Conservation (phyloP, 2,888 invertebrate species). For the Nemotelus nigrinus region DNA sequence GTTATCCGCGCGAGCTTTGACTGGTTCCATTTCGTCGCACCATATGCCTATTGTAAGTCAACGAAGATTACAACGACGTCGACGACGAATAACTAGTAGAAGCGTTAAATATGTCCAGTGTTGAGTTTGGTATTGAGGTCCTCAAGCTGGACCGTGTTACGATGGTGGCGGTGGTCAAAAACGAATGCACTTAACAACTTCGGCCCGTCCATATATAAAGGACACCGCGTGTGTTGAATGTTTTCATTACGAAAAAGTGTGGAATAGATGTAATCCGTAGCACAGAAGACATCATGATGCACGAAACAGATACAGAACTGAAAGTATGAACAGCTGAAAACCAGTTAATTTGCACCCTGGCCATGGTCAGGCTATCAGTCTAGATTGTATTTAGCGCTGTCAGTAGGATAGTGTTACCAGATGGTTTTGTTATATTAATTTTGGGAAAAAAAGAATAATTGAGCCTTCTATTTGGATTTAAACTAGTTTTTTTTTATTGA, state of each 20-base stretch:
- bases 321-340: constrained; percentile 32
- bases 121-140: constrained; percentile 15
- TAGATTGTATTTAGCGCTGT: constrained; percentile 10
- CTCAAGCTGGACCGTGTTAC: background rate
- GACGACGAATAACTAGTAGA: constrained; percentile 32
- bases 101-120: constrained; percentile 43
- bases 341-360: constrained; percentile 43
- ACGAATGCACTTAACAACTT: constrained; percentile 48
- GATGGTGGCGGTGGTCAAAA: constrained; percentile 45
- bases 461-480: too few relatives aligned
- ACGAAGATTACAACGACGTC: background rate
- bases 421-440: background rate
- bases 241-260: constrained; percentile 53
- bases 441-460: too few relatives aligned
- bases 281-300: constrained; percentile 35
- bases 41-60: constrained; percentile 28
- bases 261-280: constrained; percentile 36
- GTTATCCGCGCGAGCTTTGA: constrained; percentile 19
- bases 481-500: too few relatives aligned
- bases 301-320: constrained; percentile 35
- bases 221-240: constrained; percentile 56
- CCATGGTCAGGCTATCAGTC: constrained; percentile 29
- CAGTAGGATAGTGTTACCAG: background rate
- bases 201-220: constrained; percentile 45
- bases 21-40: background rate